A percentile compares a stretch with the other conserved stretches of the same genome.
Evolutionary conservation across 2,888 invertebrate genomes (phyloP).

Genomic region (Dicroscelio sp.): DNA sequence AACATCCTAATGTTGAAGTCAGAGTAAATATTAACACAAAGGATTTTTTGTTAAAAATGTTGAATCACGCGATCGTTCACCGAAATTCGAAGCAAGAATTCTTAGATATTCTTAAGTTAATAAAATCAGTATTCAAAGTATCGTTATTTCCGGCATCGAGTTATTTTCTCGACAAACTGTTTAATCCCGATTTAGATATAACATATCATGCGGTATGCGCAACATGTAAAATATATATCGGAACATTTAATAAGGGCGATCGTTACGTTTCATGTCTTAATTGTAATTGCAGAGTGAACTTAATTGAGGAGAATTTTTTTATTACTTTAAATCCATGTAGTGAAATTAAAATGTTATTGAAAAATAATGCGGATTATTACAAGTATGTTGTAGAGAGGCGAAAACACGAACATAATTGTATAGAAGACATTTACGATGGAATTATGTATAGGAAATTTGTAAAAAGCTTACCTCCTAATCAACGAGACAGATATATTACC

Average conservation of each 20-base stretch:
- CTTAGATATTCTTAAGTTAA: neutral
- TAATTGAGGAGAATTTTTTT: constrained; percentile 13
- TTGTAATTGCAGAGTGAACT: neutral
- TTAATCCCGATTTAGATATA: neutral
- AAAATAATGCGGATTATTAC: neutral
- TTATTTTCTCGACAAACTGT: constrained; percentile 1
- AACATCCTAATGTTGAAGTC: neutral
- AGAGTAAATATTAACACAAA: neutral
- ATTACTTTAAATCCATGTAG: neutral
- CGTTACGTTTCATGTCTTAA: neutral
- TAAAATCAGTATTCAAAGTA: neutral
- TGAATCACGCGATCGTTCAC: neutral
- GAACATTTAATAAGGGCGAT: neutral
- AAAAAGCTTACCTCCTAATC: neutral
- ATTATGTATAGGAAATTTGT: neutral
- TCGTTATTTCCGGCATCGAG: neutral
- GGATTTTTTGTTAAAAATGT: neutral
- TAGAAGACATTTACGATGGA: neutral
- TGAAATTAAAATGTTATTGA: constrained; percentile 3
- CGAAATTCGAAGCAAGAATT: neutral
- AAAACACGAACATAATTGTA: neutral
- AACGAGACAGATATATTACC: neutral
- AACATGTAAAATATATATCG: neutral
- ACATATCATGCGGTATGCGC: neutral
- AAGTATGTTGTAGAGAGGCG: neutral